Percentiles rank a stretch among this genome's conserved stretches.
Conservation (phyloP, 2,888 invertebrate species). For the Protophormia terraenovae region DNA sequence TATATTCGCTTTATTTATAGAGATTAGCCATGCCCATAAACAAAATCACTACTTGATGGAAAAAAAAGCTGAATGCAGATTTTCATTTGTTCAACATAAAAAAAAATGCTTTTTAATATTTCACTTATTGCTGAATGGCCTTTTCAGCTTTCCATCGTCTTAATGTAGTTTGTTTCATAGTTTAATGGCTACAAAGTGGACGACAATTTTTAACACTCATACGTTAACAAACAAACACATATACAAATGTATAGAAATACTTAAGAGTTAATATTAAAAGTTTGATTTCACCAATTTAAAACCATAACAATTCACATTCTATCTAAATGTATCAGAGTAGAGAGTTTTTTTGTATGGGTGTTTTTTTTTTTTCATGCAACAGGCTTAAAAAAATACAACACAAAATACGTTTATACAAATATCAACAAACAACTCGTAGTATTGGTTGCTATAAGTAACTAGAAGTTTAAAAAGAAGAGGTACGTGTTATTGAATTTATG, state of each 20-base stretch:
- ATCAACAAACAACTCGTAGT: conserved; percentile 30
- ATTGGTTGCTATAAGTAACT: conserved; percentile 39
- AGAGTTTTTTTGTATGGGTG: conserved; percentile 50
- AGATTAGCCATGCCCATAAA: no score
- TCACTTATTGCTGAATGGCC: no score
- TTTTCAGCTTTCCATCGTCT: background rate
- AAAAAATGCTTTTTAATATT: no score
- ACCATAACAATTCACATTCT: conserved; percentile 67
- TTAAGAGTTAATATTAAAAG: conserved; percentile 54
- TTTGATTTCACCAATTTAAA: conserved; percentile 66
- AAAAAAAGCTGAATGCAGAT: no score
- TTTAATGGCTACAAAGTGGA: conserved; percentile 65
- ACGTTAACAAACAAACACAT: conserved; percentile 19
- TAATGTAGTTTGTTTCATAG: conserved; percentile 45
- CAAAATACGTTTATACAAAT: conserved; percentile 37
- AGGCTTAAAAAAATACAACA: no score
- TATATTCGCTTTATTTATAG: no score
- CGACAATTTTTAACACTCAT: conserved; percentile 55
- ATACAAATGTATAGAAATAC: conserved; percentile 26
- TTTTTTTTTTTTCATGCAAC: conserved; percentile 11
- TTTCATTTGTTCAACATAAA: no score
- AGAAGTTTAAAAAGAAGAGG: conserved; percentile 59
- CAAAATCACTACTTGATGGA: no score
- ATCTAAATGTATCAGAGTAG: conserved; percentile 53
- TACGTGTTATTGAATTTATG: conserved; percentile 71